These are phyloP conservation scores for Subacronicta megacephala DNA, from an alignment of 2,888 invertebrate genomes.

Conservation along the genomic window DNA sequence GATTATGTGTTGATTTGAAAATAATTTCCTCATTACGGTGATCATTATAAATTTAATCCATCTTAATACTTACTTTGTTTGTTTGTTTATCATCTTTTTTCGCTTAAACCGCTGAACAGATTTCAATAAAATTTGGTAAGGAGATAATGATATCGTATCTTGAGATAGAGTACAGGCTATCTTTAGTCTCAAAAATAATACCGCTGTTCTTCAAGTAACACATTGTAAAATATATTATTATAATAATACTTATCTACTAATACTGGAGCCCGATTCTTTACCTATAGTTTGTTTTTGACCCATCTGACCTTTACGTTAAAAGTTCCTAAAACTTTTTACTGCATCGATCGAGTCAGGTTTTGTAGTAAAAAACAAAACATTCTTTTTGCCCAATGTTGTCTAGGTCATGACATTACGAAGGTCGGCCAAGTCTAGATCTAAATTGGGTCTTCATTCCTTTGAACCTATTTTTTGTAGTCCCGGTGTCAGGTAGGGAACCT, in stretches of 20 bases:
- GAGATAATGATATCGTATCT: no score
- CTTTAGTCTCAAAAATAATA: no score
- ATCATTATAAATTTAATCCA: slow-evolving; percentile 5
- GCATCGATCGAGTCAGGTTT: slow-evolving; percentile 10
- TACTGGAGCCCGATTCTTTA: no score
- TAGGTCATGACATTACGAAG: slow-evolving; percentile 76
- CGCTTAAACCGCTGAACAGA: no score
- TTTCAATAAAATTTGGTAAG: no score
- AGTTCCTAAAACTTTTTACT: slow-evolving; percentile 20
- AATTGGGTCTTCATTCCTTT: slow-evolving; percentile 63
- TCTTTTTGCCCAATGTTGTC: slow-evolving; percentile 59
- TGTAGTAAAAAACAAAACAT: slow-evolving; percentile 36
- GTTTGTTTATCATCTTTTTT: no score
- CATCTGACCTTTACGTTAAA: slow-evolving; percentile 14
- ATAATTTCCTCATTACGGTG: neutral
- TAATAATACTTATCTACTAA: no score
- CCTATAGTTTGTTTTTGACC: no score
- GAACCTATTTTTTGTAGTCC: slow-evolving; percentile 50
- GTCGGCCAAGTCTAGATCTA: slow-evolving; percentile 60
- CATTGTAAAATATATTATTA: no score
- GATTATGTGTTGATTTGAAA: slow-evolving; percentile 1
- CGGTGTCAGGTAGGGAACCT: slow-evolving; percentile 38
- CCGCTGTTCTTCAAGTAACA: no score
- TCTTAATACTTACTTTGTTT: no score
- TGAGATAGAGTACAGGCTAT: no score